A percentile compares a stretch with the other conserved stretches of the same genome.
Conservation (phyloP, 2,888 invertebrate species). For the Sesia bembeciformis region DNA sequence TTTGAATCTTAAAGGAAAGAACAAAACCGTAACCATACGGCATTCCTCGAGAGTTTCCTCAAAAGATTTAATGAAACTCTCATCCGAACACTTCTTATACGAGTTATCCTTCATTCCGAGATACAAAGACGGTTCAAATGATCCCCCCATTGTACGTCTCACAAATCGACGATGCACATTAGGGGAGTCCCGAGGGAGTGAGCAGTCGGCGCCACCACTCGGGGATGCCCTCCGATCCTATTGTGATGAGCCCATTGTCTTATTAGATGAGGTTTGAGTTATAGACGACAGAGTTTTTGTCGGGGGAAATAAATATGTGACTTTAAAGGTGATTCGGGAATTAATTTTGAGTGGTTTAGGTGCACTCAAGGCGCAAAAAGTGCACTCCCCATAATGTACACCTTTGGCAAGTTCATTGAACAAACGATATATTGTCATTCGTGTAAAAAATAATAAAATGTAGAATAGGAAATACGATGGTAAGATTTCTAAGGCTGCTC, state of each 20-base stretch:
- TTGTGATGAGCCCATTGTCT: slow-evolving; percentile 29
- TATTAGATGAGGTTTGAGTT: slow-evolving; percentile 23
- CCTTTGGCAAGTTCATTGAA: too few relatives aligned
- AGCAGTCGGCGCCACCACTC: slow-evolving; percentile 18
- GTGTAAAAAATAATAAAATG: too few relatives aligned
- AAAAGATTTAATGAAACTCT: background rate
- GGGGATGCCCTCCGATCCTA: slow-evolving; percentile 11
- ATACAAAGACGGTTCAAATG: slow-evolving; percentile 5
- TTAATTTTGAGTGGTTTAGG: too few relatives aligned
- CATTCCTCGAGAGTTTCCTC: background rate
- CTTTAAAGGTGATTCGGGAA: too few relatives aligned
- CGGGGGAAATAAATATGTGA: too few relatives aligned
- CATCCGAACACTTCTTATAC: background rate
- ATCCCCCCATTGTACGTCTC: slow-evolving; percentile 16
- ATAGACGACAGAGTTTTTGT: slow-evolving; percentile 13
- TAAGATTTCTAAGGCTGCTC: too few relatives aligned
- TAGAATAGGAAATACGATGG: too few relatives aligned
- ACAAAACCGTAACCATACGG: background rate
- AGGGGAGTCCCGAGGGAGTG: slow-evolving; percentile 20
- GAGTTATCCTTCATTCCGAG: background rate
- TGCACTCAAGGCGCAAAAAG: too few relatives aligned
- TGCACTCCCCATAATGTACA: too few relatives aligned
- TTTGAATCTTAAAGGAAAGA: too few relatives aligned
- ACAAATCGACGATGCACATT: slow-evolving; percentile 30
- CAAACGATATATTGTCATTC: too few relatives aligned